Evolutionary conservation across 1,140 invertebrate genomes (phyloP).

Genomic region (Bombus pyrosoma): DNA sequence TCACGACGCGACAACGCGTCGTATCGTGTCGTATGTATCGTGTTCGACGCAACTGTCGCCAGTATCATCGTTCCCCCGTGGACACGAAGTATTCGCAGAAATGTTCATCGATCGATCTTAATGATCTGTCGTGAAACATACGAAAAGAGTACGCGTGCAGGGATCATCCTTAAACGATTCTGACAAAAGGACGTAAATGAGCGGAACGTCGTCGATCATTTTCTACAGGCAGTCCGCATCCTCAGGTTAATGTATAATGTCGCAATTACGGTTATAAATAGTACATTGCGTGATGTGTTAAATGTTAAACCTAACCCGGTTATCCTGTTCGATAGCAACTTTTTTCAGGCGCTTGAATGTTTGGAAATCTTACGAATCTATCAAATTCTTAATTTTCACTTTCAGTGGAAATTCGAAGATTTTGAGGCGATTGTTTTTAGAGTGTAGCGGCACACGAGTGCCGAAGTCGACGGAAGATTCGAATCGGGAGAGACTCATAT

Average conservation of each 20-base stretch:
- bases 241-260: constrained; percentile 36
- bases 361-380: neutral
- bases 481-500: too few relatives aligned
- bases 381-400: neutral
- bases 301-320: neutral
- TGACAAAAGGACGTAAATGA: constrained; percentile 40
- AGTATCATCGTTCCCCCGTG: neutral
- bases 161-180: constrained; percentile 39
- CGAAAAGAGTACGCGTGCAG: neutral
- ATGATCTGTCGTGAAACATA: constrained; percentile 29
- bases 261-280: constrained; percentile 50
- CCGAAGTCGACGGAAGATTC: too few relatives aligned
- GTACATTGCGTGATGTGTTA: constrained; percentile 16
- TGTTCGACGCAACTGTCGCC: neutral
- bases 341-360: neutral
- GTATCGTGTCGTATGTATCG: too few relatives aligned
- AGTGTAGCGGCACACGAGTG: too few relatives aligned
- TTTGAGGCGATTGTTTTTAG: too few relatives aligned
- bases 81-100: constrained; percentile 33
- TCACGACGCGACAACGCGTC: constrained; percentile 15
- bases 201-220: constrained; percentile 40
- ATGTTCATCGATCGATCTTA: constrained; percentile 47
- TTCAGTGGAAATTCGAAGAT: too few relatives aligned
- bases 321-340: neutral
- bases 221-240: constrained; percentile 27